Base-by-base conservation (phyloP, 2,797 vertebrate species). In the Argya squamiceps region DNA sequence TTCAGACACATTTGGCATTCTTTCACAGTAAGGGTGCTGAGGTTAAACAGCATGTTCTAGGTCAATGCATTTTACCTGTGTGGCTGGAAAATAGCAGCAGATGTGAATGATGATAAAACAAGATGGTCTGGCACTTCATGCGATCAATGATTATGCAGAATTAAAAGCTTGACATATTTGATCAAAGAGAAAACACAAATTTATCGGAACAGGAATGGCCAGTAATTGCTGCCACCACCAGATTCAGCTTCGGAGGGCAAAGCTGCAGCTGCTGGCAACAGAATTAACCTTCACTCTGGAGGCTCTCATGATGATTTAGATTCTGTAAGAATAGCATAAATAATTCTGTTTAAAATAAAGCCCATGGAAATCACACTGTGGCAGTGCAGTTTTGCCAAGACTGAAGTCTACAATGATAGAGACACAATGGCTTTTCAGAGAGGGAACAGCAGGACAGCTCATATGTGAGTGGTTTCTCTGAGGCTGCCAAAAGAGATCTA, bases 341-440 rank as follows among this genome's bases (percentile, higher is more conserved):
- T 96, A 95, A 96, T 95, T 95, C 89, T 71, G 17, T 93, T 91
- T 92, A 93, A 96, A 96, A 95, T 89, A 93, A 95, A 95, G 65
- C 85, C 71, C 70, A 53, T 89, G n/a, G 92, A 94, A 92, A 92
- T 67, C 79, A 88, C 63, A 84, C 78, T 84, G 92, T 83, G 82
- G 71, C 37, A 89, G 56, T 67, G 59, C 18, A 92, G 39, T 78
- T 95, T 88, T 90, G 95, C 92, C 88, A 93, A 92, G 81, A 89
- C 74, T 67, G 76, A 95, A 79, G 76, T 90, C 92, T 91, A 87
- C 73, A 94, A 86, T 87, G 92, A 80, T 78, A 88, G 52, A 75
- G 52, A 83, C 29, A 91, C 86, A 94, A 94, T 93, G 62, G 78
- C 13, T 89, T 95, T 93, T 88, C 88, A 77, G 85, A 86, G 81